These are phyloP conservation scores for Stichodactyla mertensii DNA, from an alignment of 64 coral and sea anemone species.

Conservation along the genomic window DNA sequence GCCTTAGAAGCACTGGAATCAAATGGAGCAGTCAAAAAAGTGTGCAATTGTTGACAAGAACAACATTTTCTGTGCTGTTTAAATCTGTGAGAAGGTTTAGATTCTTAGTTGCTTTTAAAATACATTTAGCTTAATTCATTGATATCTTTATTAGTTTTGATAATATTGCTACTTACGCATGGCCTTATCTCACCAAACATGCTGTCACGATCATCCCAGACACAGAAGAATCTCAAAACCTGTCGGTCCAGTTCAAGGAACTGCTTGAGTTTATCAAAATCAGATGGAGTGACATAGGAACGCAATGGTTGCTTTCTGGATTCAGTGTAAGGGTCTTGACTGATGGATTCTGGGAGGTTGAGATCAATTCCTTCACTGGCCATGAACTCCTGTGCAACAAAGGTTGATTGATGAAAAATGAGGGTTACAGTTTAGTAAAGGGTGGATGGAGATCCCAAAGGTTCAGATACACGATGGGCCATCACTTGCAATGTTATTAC, in stretches of 20 bases:
- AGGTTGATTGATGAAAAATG: neutral
- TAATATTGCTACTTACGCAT: conserved; percentile 67
- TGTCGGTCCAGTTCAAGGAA: conserved; percentile 89
- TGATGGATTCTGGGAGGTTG: conserved; percentile 45
- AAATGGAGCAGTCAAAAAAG: too few species aligned
- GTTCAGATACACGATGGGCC: too few species aligned
- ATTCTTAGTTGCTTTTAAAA: too few species aligned
- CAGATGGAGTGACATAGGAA: conserved; percentile 79
- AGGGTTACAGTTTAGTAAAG: neutral
- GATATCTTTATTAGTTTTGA: neutral
- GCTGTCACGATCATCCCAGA: conserved; percentile 99
- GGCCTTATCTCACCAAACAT: conserved; percentile 99
- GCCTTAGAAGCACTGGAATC: too few species aligned
- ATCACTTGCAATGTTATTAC: too few species aligned
- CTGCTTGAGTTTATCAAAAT: conserved; percentile 95
- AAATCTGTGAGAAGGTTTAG: too few species aligned
- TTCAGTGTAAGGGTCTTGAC: conserved; percentile 76
- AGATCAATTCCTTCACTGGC: conserved; percentile 98
- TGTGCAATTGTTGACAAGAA: too few species aligned
- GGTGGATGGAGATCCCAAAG: too few species aligned
- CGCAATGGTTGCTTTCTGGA: conserved; percentile 77
- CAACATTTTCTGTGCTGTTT: too few species aligned
- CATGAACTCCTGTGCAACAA: conserved; percentile 72
- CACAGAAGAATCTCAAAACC: conserved; percentile 93
- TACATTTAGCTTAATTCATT: too few species aligned